phyloP scores from a whole-genome alignment of 2,797 vertebrate genomes.

The Sebastes baramenuke region DNA sequence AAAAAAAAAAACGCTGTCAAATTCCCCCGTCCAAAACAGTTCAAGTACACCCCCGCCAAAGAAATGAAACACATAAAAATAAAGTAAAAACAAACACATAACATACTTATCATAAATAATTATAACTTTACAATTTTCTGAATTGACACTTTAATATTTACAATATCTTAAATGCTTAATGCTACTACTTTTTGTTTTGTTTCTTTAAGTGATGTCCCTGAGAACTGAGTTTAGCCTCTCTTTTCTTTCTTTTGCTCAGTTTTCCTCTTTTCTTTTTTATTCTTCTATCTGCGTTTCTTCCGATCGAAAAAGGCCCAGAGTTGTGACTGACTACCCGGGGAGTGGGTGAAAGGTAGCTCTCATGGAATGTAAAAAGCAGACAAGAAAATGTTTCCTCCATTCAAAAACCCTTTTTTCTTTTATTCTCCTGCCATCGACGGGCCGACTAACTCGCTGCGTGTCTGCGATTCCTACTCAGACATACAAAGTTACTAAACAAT shows the following conservation, averaged over 20 bases:
- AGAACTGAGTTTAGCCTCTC: conserved; percentile 90
- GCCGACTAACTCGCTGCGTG: background rate
- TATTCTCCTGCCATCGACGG: background rate
- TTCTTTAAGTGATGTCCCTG: conserved; percentile 99
- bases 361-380: conserved; percentile 76
- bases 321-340: conserved; percentile 58
- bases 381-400: conserved; percentile 47
- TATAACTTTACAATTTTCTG: conserved; percentile 99
- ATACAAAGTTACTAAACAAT: conserved; percentile 53
- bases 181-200: conserved; percentile 91
- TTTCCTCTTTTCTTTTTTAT: conserved; percentile 55
- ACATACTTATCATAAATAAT: conserved; percentile 97
- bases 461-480: conserved; percentile 50
- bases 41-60: conserved; percentile 72
- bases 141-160: conserved; percentile 99
- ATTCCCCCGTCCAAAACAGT: conserved; percentile 84
- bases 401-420: conserved; percentile 14
- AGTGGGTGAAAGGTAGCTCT: conserved; percentile 59
- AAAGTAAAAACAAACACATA: conserved; percentile 73
- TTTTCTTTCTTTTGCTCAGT: conserved; percentile 84
- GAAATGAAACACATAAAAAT: conserved; percentile 26
- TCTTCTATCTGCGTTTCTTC: conserved; percentile 65
- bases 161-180: conserved; percentile 98
- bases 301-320: conserved; percentile 61
- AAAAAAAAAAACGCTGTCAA: conserved; percentile 71